Evolutionary conservation across 1,140 invertebrate genomes (phyloP), one percentile per base, ranked within the genome.

Genomic region (Araneus ventricosus): DNA sequence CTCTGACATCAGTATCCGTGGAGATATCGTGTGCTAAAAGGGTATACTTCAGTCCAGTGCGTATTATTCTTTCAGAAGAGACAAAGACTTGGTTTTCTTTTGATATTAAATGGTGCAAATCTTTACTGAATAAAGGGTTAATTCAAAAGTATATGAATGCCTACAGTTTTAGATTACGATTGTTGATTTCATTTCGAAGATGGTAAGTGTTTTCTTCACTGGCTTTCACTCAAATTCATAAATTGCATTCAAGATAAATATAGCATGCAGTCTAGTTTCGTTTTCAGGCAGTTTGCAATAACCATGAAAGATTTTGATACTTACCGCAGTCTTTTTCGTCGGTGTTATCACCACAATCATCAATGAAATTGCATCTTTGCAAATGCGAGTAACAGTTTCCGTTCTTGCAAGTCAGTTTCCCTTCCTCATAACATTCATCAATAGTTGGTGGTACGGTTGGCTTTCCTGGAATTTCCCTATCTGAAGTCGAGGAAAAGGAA

Each of bases 271-370:
- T 4, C 41, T 0, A 45, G 4, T 45, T 45, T 8, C 41, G 7
- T 8, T 45, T 45, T 5, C 20, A 20, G 22, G 5, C 22, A 61
- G 1, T 24, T 59, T 59, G 17, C 6, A 4, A 63, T 63, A n/a
- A 24, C 24, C 5, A n/a, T 22, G 2, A 22, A 17, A 8, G 2
- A 24, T 63, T 34, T 34, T 37, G 2, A 17, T 20, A 84, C 93
- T 92, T 84, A 94, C 94, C 94, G 34, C 94, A 95, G 95, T 99
- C 98, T 95, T 98, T 98, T 95, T 99, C 98, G 95, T 99, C 98
- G 0, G 97, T 98, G 52, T 97, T 97, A 95, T 99, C 98, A 34
- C 97, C 98, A 95, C 99, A 99, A 95, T 99, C 98, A 95, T 99
- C 97, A 8, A 97, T 96, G 22, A 98, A 97, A 95, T 99, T 97